Percentiles rank a stretch among this genome's conserved stretches.
Evolutionary conservation across 2,888 invertebrate genomes (phyloP).

Genomic region (Drosophila borborema): DNA sequence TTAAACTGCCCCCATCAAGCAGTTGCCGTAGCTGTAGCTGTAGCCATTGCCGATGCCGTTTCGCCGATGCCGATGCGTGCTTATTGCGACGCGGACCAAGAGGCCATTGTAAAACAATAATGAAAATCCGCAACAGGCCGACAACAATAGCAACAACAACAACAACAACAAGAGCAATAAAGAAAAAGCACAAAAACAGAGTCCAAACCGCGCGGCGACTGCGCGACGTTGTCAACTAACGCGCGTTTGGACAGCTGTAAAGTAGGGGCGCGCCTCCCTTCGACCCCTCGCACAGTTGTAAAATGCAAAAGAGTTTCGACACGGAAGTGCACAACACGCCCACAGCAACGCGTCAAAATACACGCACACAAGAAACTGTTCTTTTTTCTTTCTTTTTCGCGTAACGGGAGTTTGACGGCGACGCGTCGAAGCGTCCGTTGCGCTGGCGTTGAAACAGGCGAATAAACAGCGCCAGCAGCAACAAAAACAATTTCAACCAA

Average conservation of each 20-base stretch:
- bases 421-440: slow-evolving; percentile 63
- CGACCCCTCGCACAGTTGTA: slow-evolving; percentile 43
- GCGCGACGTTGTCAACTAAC: slow-evolving; percentile 54
- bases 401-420: slow-evolving; percentile 37
- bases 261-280: background rate
- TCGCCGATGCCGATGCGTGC: slow-evolving; percentile 52
- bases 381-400: slow-evolving; percentile 2
- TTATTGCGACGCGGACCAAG: slow-evolving; percentile 69
- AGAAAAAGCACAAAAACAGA: slow-evolving; percentile 11
- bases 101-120: slow-evolving; percentile 69
- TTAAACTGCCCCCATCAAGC: slow-evolving; percentile 27
- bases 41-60: slow-evolving; percentile 6
- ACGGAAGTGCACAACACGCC: slow-evolving; percentile 62
- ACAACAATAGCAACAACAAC: slow-evolving; percentile 36
- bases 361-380: slow-evolving; percentile 15
- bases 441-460: slow-evolving; percentile 61
- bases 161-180: slow-evolving; percentile 19
- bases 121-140: slow-evolving; percentile 57
- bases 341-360: slow-evolving; percentile 42
- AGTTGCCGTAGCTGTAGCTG: slow-evolving; percentile 6
- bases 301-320: slow-evolving; percentile 73
- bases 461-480: slow-evolving; percentile 50
- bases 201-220: slow-evolving; percentile 56
- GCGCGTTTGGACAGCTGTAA: slow-evolving; percentile 12
- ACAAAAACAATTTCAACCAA: slow-evolving; percentile 47